Evolutionary conservation across 1,140 invertebrate species (phyloP).

Genomic region (Agrypnia vestita): DNA sequence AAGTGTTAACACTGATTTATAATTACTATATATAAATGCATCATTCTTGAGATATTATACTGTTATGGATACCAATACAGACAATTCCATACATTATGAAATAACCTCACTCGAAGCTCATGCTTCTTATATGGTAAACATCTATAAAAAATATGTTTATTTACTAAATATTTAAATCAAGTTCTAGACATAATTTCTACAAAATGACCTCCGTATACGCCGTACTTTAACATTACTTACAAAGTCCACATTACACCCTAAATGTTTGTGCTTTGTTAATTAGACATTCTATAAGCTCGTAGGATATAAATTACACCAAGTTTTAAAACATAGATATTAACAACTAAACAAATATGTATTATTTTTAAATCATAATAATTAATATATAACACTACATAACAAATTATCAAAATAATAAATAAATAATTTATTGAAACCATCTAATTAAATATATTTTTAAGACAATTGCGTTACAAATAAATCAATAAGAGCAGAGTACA

Average conservation of each 20-base stretch:
- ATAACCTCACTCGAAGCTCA: conserved; percentile 7
- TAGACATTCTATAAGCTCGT: conserved; percentile 33
- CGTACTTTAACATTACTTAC: background rate
- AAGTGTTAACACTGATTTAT: no score
- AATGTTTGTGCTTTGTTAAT: conserved; percentile 14
- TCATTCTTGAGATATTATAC: no score
- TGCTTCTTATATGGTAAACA: conserved; percentile 23
- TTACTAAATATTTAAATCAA: conserved; percentile 11
- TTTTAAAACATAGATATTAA: conserved; percentile 10
- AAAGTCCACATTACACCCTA: background rate
- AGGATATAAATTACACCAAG: conserved; percentile 4
- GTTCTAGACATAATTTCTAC: conserved; percentile 21
- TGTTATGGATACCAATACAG: conserved; percentile 12
- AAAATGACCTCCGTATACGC: background rate
- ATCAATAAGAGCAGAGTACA: no score
- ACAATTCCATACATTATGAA: conserved; percentile 6
- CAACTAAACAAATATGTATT: conserved; percentile 14
- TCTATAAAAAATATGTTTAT: conserved; percentile 42
- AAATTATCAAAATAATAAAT: background rate
- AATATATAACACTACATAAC: background rate
- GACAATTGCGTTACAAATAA: no score
- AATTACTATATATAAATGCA: no score
- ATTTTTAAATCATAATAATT: no score
- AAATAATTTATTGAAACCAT: background rate
- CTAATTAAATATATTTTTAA: background rate